Percentiles rank a stretch among this genome's conserved stretches.
Conservation (phyloP, 2,113 vertebrate genomes). For the Spea multiplicata region DNA sequence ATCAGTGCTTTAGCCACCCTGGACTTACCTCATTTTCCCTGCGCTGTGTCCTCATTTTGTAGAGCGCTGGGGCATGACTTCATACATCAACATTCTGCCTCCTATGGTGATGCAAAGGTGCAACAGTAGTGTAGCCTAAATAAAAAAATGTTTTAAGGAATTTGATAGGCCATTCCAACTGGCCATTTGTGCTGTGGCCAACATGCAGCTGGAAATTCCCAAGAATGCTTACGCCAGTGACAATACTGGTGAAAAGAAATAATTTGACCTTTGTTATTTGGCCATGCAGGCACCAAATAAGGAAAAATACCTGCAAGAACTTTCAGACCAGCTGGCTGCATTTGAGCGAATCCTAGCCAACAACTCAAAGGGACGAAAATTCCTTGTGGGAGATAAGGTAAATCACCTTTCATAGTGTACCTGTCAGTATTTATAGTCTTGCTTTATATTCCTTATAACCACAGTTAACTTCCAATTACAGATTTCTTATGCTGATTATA, state of each 20-base stretch:
- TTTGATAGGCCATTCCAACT: too few species aligned
- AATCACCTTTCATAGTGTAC: constrained; percentile 3
- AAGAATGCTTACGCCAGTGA: too few species aligned
- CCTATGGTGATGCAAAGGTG: too few species aligned
- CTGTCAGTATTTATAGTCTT: not conserved
- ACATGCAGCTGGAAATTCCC: too few species aligned
- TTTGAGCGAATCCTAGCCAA: constrained; percentile 67
- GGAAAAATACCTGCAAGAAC: constrained; percentile 58
- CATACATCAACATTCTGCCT: too few species aligned
- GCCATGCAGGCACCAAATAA: constrained; percentile 55
- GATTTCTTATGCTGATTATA: constrained; percentile 45
- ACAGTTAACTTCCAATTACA: not conserved
- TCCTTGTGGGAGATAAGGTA: constrained; percentile 71
- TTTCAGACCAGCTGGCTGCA: constrained; percentile 60
- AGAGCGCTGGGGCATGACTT: too few species aligned
- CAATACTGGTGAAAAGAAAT: not conserved
- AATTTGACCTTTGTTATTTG: not conserved
- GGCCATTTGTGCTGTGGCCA: too few species aligned
- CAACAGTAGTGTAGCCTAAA: too few species aligned
- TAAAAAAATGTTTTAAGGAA: too few species aligned
- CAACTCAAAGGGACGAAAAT: constrained; percentile 62
- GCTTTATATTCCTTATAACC: not conserved
- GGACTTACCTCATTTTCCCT: too few species aligned
- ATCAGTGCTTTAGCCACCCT: too few species aligned
- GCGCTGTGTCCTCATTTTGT: too few species aligned